These are phyloP conservation scores for Molossus molossus DNA, from an alignment of 2,797 vertebrate genomes.

Conservation along the genomic window DNA sequence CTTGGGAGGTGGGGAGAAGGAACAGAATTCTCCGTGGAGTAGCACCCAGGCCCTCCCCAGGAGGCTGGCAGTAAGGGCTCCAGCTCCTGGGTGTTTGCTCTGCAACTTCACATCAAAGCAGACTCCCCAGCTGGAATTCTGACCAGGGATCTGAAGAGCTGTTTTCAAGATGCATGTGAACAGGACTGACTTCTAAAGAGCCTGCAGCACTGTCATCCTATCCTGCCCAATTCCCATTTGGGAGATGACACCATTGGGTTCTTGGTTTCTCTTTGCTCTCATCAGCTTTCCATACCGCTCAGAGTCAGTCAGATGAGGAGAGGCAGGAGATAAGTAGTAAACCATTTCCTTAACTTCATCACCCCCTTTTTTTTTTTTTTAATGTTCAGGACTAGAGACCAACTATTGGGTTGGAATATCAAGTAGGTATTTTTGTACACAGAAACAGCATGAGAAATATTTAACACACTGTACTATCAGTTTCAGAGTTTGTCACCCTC, in stretches of 20 bases:
- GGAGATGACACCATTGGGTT: not conserved
- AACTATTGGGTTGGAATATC: not conserved
- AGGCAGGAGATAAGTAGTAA: not conserved
- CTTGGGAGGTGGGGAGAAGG: not conserved
- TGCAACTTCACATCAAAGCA: not conserved
- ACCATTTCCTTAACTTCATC: not conserved
- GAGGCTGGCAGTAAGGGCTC: not conserved
- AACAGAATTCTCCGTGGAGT: not conserved
- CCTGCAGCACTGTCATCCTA: not conserved
- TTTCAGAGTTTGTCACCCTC: not conserved
- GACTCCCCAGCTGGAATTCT: not conserved
- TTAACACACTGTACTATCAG: not conserved
- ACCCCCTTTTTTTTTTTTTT: not conserved
- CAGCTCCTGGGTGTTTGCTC: not conserved
- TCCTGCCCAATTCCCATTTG: not conserved
- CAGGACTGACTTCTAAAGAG: not conserved
- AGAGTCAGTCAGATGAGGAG: not conserved
- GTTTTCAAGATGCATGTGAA: not conserved
- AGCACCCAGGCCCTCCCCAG: not conserved
- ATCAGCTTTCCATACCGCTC: not conserved
- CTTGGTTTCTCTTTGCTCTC: not conserved
- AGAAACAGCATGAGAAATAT: conserved; percentile 36
- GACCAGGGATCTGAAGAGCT: not conserved
- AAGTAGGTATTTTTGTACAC: conserved; percentile 29
- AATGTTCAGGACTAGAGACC: not conserved